These are phyloP conservation scores for Podilymbus podiceps DNA, from an alignment of 2,113 vertebrate genomes.

Conservation along the genomic window DNA sequence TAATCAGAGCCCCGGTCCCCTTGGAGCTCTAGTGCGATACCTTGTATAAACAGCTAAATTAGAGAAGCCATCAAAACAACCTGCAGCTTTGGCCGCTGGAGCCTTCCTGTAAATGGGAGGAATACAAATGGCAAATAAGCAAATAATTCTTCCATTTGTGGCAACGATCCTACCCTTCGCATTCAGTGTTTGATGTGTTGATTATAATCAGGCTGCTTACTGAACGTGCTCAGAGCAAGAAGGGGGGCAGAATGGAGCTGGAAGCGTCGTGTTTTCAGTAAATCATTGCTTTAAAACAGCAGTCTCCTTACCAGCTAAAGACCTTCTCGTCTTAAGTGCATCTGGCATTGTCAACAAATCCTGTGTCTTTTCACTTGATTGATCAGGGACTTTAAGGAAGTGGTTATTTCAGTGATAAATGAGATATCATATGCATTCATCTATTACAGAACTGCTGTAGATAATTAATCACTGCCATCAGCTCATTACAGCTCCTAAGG, in stretches of 20 bases:
- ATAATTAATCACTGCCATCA: constrained; percentile 71
- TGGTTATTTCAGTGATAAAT: constrained; percentile 59
- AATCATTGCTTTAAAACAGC: background rate
- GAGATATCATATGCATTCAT: constrained; percentile 49
- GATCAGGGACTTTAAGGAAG: constrained; percentile 55
- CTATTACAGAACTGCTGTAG: constrained; percentile 20
- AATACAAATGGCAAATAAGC: background rate
- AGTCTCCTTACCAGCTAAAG: background rate
- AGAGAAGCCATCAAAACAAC: background rate
- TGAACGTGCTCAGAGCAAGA: background rate
- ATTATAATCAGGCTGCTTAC: background rate
- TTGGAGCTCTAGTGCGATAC: background rate
- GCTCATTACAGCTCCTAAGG: constrained; percentile 66
- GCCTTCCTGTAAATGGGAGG: background rate
- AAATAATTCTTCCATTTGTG: background rate
- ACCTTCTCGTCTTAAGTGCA: constrained; percentile 1
- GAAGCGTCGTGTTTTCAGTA: background rate
- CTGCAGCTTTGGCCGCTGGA: background rate
- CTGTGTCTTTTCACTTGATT: constrained; percentile 16
- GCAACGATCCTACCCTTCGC: background rate
- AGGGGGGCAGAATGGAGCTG: background rate
- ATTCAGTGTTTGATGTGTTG: background rate
- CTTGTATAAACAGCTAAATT: background rate
- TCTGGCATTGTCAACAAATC: constrained; percentile 37
- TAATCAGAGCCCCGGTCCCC: background rate